These are phyloP conservation scores for Apeltes quadracus DNA, from an alignment of 2,113 vertebrate species.

Conservation along the genomic window DNA sequence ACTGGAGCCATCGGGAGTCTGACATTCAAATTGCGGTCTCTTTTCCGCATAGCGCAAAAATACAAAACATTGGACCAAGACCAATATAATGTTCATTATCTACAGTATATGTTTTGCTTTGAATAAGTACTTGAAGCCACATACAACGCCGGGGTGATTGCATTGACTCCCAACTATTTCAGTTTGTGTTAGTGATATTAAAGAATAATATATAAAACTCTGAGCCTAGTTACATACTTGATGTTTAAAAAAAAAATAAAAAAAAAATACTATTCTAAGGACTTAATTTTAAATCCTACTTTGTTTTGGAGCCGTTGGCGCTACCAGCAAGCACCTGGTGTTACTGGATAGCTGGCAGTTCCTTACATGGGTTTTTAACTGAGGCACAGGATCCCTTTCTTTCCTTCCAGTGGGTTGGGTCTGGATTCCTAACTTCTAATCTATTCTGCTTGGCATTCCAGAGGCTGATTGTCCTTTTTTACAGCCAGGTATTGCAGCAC, in stretches of 20 bases:
- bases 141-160: background rate
- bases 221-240: background rate
- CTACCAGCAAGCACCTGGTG: conserved; percentile 40
- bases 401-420: conserved; percentile 2
- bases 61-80: background rate
- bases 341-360: background rate
- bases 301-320: background rate
- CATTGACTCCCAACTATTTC: background rate
- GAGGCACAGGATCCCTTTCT: background rate
- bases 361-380: conserved; percentile 37
- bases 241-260: too few species aligned
- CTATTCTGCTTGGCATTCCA: conserved; percentile 2
- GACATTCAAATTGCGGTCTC: background rate
- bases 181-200: background rate
- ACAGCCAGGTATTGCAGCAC: conserved; percentile 32
- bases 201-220: background rate
- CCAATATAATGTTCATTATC: background rate
- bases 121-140: background rate
- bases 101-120: background rate
- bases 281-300: background rate
- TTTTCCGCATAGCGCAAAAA: background rate
- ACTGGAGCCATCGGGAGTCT: background rate
- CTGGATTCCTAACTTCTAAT: conserved; percentile 21
- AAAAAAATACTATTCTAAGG: background rate
- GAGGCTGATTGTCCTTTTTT: conserved; percentile 31